Evolutionary conservation across 2,797 vertebrate species (phyloP).

Genomic region (Epinephelus malabaricus): DNA sequence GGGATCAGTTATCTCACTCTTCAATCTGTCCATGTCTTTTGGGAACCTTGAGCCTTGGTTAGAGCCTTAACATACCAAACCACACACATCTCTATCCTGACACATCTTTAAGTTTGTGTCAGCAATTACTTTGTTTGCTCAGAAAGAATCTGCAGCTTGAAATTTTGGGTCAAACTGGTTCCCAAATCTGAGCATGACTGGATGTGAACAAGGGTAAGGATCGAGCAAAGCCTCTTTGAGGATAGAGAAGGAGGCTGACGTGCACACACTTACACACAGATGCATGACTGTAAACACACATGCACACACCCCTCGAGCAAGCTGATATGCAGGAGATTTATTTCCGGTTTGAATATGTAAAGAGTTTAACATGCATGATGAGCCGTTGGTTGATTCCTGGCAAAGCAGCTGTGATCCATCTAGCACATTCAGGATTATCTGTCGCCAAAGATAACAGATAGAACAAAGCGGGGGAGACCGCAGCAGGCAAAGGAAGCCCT

Average conservation of each 20-base stretch:
- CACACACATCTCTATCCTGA: background rate
- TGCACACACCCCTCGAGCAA: constrained; percentile 58
- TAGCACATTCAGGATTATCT: constrained; percentile 79
- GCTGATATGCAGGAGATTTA: constrained; percentile 78
- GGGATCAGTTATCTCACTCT: constrained; percentile 32
- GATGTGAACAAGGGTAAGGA: constrained; percentile 32
- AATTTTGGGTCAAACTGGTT: constrained; percentile 48
- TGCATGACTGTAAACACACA: constrained; percentile 37
- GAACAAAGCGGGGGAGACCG: constrained; percentile 75
- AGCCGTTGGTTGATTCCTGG: constrained; percentile 73
- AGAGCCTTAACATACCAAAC: background rate
- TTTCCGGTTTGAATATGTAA: constrained; percentile 80
- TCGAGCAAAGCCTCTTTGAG: constrained; percentile 58
- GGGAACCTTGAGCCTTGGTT: constrained; percentile 1
- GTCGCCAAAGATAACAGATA: constrained; percentile 79
- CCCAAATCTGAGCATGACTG: constrained; percentile 29
- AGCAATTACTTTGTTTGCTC: constrained; percentile 29
- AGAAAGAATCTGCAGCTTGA: constrained; percentile 18
- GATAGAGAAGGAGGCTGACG: constrained; percentile 39
- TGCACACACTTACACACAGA: constrained; percentile 22
- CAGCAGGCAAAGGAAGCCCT: constrained; percentile 68
- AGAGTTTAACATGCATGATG: constrained; percentile 80
- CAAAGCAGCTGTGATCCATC: constrained; percentile 73
- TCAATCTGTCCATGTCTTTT: constrained; percentile 31
- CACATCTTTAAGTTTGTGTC: constrained; percentile 19